Conservation (phyloP, 2,888 invertebrate species). For the Plebejus anna region DNA sequence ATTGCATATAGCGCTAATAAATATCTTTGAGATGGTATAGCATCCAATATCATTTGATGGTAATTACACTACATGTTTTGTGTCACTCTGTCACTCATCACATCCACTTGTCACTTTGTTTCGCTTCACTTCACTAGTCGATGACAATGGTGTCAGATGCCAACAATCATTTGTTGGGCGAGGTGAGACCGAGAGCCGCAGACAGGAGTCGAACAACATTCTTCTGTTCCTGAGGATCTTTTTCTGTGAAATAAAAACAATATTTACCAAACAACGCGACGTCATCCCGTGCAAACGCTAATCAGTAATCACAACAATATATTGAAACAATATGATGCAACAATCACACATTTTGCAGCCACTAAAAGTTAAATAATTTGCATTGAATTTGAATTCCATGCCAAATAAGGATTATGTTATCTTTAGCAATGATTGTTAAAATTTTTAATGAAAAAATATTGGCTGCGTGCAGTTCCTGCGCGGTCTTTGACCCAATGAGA, state of each 20-base stretch:
- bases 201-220: conserved; percentile 90
- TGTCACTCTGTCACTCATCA: conserved; percentile 18
- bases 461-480: too few species aligned
- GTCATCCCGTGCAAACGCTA: too few species aligned
- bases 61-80: conserved; percentile 6
- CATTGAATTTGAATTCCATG: too few species aligned
- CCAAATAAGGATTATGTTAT: too few species aligned
- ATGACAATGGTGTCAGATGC: conserved; percentile 42
- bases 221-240: conserved; percentile 86
- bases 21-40: neutral
- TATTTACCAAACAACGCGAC: neutral
- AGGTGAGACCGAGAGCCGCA: conserved; percentile 85
- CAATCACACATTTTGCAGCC: too few species aligned
- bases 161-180: conserved; percentile 62
- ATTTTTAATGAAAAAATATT: too few species aligned
- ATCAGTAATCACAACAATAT: too few species aligned
- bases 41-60: conserved; percentile 3
- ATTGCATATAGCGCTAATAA: neutral
- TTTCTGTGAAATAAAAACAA: conserved; percentile 71
- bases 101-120: conserved; percentile 14
- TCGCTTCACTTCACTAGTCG: conserved; percentile 38
- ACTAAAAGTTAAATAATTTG: too few species aligned
- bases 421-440: too few species aligned
- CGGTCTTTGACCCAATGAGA: too few species aligned
- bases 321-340: too few species aligned